Conservation (phyloP, 2,888 invertebrate species). For the Torymus aiolomorphi region DNA sequence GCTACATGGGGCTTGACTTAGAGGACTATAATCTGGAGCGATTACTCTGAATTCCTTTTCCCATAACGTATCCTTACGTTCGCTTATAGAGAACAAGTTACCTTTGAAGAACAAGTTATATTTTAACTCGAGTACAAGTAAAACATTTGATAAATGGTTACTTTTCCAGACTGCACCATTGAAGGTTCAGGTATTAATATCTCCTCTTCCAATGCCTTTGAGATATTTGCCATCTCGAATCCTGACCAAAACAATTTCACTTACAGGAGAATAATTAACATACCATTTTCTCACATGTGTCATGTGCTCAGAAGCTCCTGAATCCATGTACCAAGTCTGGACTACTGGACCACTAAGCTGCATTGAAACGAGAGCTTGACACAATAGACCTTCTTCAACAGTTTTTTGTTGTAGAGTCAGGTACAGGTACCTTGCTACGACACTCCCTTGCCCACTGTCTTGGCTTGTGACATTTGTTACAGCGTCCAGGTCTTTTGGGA, state of each 20-base stretch:
- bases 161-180: conserved; percentile 39
- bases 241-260: too few relatives aligned
- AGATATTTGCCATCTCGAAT: too few relatives aligned
- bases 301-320: neutral
- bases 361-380: too few relatives aligned
- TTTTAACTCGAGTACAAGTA: conserved; percentile 42
- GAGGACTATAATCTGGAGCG: neutral
- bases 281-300: too few relatives aligned
- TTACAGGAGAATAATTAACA: too few relatives aligned
- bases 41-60: neutral
- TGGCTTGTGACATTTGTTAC: conserved; percentile 54
- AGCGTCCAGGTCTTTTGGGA: conserved; percentile 28
- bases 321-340: neutral
- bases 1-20: neutral
- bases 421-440: neutral
- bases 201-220: too few relatives aligned
- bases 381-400: too few relatives aligned
- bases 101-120: conserved; percentile 54
- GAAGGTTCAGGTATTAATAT: conserved; percentile 50
- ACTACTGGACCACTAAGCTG: neutral
- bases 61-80: neutral
- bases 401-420: too few relatives aligned
- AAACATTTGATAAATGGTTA: conserved; percentile 48
- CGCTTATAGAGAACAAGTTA: neutral
- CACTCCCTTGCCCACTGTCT: conserved; percentile 57